Base-by-base conservation (phyloP, 2,797 vertebrate genomes). In the Taeniopygia guttata region DNA sequence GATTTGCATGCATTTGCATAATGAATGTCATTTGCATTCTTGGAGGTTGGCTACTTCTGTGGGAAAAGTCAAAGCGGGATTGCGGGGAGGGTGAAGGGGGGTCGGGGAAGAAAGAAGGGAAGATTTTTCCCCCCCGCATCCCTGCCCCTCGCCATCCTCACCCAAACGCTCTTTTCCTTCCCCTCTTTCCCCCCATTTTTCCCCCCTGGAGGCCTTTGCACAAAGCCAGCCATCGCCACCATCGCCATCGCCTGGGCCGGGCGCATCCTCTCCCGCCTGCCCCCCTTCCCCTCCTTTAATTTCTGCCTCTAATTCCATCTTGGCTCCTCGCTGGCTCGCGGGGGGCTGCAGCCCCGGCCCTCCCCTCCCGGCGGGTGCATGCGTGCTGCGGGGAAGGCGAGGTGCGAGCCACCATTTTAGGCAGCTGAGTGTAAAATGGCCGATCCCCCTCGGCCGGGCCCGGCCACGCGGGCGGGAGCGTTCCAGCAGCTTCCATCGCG, bases 1-100 rank as follows among this genome's bases (percentile, higher is more conserved):
- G 97, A 99, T 99, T 99, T 99, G 99, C 99, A 99, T 99, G 97
- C 87, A 99, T 99, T 99, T 99, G 99, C 99, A 99, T 99, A 99
- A 99, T 99, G 98, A 98, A 98, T 98, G 98, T 99, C 98, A 99
- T 99, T 99, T 99, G 98, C 99, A 99, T 99, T 99, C 99, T 98
- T 98, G 98, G 98, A 98, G 98, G 98, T 98, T 99, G 98, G 98
- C 98, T 98, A 98, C 98, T 98, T 98, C 98, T 98, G 98, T 98
- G 98, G 98, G 98, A 99, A 98, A 98, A 99, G 98, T 98, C 98
- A 98, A 98, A 98, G 96, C 88, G 73, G 97, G 97, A 94, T 94
- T 90, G 91, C 51, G 34, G 96, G 94, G 95, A 92, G 96, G 95
- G 92, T 6, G 87, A 89, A 87, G 94, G 95, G 96, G 96, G 97